A percentile compares a stretch with the other conserved stretches of the same genome.
Conservation (phyloP, 2,113 vertebrate genomes). For the Camelus dromedarius region DNA sequence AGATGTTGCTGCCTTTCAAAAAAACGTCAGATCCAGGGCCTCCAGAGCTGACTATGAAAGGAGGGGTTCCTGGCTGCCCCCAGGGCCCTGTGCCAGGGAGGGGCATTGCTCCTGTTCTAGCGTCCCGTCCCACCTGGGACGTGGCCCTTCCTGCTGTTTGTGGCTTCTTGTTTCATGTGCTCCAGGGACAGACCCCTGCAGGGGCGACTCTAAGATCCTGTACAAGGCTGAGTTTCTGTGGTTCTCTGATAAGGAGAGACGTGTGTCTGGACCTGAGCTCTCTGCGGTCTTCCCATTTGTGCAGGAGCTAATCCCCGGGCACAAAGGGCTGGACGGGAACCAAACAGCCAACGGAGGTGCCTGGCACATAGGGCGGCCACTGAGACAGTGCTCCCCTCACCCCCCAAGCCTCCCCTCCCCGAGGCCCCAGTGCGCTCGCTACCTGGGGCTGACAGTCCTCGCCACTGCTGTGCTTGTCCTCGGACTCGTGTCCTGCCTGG, state of each 20-base stretch:
- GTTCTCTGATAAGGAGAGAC: neutral
- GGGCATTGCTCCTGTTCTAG: accelerated
- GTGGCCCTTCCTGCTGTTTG: neutral
- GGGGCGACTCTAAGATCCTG: neutral
- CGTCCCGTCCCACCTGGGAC: neutral
- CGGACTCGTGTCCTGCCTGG: conserved; percentile 91
- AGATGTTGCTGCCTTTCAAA: neutral
- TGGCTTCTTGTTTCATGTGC: neutral
- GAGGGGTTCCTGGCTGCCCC: neutral
- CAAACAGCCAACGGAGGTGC: neutral
- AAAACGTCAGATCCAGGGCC: neutral
- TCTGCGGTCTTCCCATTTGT: neutral
- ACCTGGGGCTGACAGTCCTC: conserved; percentile 95
- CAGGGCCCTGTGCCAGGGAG: neutral
- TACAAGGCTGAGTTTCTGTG: no score
- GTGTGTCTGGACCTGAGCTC: neutral
- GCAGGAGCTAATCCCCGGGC: neutral
- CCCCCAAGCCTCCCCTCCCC: accelerated
- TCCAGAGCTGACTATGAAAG: neutral
- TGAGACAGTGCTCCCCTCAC: accelerated
- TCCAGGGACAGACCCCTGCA: neutral
- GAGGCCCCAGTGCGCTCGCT: accelerated
- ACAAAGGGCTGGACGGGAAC: neutral
- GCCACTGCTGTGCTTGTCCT: conserved; percentile 87
- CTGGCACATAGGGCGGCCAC: neutral